Evolutionary conservation across 2,113 vertebrate species (phyloP).

Genomic region (Periophthalmus modestus): DNA sequence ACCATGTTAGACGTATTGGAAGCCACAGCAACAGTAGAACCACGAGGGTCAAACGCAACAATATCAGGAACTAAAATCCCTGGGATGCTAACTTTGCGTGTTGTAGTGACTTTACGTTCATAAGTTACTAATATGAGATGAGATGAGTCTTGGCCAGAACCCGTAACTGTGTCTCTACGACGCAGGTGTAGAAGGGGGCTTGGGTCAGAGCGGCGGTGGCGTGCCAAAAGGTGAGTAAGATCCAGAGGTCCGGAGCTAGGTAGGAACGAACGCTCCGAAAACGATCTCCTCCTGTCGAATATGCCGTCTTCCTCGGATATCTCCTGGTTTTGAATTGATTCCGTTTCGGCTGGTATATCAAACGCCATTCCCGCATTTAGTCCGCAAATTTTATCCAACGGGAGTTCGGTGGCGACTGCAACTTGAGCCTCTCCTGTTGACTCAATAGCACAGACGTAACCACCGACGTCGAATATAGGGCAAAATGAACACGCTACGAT

Average conservation of each 20-base stretch:
- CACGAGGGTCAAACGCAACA: conserved; percentile 83
- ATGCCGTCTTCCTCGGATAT: conserved; percentile 65
- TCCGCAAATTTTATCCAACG: conserved; percentile 89
- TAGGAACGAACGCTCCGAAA: conserved; percentile 72
- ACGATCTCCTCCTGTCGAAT: conserved; percentile 68
- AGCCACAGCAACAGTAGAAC: conserved; percentile 85
- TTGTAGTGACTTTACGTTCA: conserved; percentile 84
- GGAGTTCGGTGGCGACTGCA: conserved; percentile 89
- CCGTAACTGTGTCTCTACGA: conserved; percentile 82
- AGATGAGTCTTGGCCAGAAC: conserved; percentile 89
- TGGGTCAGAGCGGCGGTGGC: conserved; percentile 77
- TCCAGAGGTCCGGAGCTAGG: conserved; percentile 80
- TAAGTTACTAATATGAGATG: conserved; percentile 91
- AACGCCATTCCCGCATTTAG: conserved; percentile 83
- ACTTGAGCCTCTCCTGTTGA: conserved; percentile 82
- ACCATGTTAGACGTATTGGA: conserved; percentile 89
- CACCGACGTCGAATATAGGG: conserved; percentile 86
- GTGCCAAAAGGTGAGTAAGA: conserved; percentile 84
- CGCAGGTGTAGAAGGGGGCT: conserved; percentile 84
- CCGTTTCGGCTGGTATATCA: conserved; percentile 69
- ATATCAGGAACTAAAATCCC: conserved; percentile 95
- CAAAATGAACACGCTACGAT: conserved; percentile 83
- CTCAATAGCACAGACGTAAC: conserved; percentile 83
- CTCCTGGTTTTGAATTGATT: conserved; percentile 58
- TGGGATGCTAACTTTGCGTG: conserved; percentile 87